Evolutionary conservation across 2,888 invertebrate species (phyloP).

Genomic region (Drosophila sordidula): DNA sequence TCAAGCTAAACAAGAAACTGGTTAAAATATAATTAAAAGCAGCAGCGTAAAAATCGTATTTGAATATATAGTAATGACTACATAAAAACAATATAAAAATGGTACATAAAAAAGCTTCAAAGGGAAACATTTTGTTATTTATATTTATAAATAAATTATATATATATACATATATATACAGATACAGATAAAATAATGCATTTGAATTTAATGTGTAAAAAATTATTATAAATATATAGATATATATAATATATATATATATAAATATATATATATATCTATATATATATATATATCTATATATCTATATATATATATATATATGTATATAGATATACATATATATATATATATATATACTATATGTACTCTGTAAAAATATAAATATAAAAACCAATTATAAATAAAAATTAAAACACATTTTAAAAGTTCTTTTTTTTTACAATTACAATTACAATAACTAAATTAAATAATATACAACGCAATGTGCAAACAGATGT

Average conservation of each 20-base stretch:
- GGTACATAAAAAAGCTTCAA: conserved; percentile 67
- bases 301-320: conserved; percentile 43
- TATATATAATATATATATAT: conserved; percentile 46
- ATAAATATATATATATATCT: conserved; percentile 47
- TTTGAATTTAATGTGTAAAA: conserved; percentile 75
- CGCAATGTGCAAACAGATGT: too few species aligned
- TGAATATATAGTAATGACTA: conserved; percentile 47
- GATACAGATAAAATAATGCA: conserved; percentile 61
- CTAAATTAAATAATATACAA: background rate
- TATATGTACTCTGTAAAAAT: conserved; percentile 59
- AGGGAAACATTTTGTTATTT: conserved; percentile 82
- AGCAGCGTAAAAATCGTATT: conserved; percentile 51
- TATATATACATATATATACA: conserved; percentile 69
- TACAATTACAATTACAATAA: background rate
- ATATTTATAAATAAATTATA: conserved; percentile 79
- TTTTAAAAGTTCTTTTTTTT: conserved; percentile 8
- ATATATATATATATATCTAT: conserved; percentile 54
- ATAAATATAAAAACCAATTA: conserved; percentile 33
- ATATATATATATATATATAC: conserved; percentile 56
- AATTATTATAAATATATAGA: conserved; percentile 63
- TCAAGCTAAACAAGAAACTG: conserved; percentile 43
- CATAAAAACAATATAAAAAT: conserved; percentile 41
- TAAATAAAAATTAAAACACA: conserved; percentile 27
- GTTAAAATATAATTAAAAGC: conserved; percentile 44
- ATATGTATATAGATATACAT: conserved; percentile 45